Conservation (phyloP, 2,888 invertebrate species). For the Bombylius major region DNA sequence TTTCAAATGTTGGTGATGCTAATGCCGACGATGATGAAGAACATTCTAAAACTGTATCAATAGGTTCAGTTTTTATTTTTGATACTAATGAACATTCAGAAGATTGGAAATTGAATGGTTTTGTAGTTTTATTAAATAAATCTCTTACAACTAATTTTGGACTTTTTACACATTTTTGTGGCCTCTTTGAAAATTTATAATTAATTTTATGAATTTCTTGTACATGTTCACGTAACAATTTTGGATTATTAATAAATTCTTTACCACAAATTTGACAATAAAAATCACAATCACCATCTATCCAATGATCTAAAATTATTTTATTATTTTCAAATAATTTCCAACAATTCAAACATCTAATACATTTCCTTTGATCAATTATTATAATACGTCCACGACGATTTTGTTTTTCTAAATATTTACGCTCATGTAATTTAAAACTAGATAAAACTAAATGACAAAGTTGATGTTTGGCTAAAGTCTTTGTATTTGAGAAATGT, state of each 20-base stretch:
- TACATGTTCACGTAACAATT: constrained; percentile 23
- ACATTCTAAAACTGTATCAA: background rate
- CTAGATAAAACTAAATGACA: constrained; percentile 19
- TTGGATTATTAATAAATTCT: constrained; percentile 23
- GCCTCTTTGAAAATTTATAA: constrained; percentile 16
- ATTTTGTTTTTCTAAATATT: constrained; percentile 17
- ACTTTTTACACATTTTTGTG: background rate
- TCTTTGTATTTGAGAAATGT: constrained; percentile 13
- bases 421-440: constrained; percentile 19
- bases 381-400: constrained; percentile 22
- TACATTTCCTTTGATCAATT: constrained; percentile 20
- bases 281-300: constrained; percentile 23
- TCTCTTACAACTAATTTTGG: background rate
- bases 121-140: background rate
- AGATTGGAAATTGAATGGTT: background rate
- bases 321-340: constrained; percentile 22
- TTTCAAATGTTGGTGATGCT: background rate
- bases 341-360: constrained; percentile 27
- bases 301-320: constrained; percentile 25
- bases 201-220: constrained; percentile 21
- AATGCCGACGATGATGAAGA: background rate
- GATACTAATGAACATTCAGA: background rate
- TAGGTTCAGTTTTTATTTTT: background rate
- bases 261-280: constrained; percentile 25
- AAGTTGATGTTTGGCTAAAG: constrained; percentile 24